A percentile compares a stretch with the other conserved stretches of the same genome.
Evolutionary conservation across 2,113 vertebrate species (phyloP).

Genomic region (Alosa alosa): DNA sequence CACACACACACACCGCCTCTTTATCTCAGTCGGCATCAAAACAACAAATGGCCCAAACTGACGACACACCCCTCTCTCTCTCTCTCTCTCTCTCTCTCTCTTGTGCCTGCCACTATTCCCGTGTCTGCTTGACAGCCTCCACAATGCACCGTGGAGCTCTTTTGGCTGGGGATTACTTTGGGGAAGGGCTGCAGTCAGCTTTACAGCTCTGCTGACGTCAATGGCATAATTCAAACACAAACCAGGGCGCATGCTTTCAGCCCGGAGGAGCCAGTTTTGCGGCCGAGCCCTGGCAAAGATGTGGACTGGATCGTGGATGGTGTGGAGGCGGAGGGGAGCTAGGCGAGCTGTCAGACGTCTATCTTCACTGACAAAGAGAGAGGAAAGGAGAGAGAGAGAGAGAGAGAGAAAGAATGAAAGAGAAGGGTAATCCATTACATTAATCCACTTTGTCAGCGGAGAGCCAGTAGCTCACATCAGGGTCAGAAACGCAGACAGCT

Average conservation of each 20-base stretch:
- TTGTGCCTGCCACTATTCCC: slow-evolving; percentile 65
- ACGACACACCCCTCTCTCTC: slow-evolving; percentile 28
- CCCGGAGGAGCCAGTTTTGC: slow-evolving; percentile 71
- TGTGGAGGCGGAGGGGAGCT: slow-evolving; percentile 33
- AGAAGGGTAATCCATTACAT: background rate
- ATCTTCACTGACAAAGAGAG: background rate
- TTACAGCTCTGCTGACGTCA: slow-evolving; percentile 99
- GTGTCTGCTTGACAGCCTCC: slow-evolving; percentile 71
- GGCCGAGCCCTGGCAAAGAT: slow-evolving; percentile 70
- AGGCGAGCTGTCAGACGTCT: background rate
- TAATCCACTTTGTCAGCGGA: background rate
- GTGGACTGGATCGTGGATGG: slow-evolving; percentile 68
- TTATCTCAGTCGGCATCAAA: slow-evolving; percentile 32
- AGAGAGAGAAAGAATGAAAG: background rate
- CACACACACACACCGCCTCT: background rate
- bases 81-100: background rate
- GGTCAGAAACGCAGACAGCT: background rate
- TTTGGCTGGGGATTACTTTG: slow-evolving; percentile 80
- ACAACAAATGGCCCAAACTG: slow-evolving; percentile 20
- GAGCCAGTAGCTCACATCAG: background rate
- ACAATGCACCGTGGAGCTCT: slow-evolving; percentile 79
- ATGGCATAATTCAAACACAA: slow-evolving; percentile 99
- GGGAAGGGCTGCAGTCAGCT: slow-evolving; percentile 88
- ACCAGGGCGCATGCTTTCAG: slow-evolving; percentile 87
- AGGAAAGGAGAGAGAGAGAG: background rate